phyloP scores from a whole-genome alignment of 2,888 invertebrate species.

The Podabrus alpinus region DNA sequence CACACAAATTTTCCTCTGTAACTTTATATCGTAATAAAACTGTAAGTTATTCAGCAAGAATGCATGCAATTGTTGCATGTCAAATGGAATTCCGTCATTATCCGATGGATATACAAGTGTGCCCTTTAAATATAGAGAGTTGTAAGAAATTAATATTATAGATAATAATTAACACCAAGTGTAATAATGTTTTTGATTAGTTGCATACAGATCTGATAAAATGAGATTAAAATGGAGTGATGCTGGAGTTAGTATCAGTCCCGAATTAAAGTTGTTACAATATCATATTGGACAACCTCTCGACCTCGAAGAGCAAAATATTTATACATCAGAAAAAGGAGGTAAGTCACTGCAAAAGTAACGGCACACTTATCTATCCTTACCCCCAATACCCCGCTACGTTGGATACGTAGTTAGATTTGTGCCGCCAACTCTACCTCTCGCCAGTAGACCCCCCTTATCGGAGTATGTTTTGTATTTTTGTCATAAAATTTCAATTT shows the following conservation, averaged over 20 bases:
- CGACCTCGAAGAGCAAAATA: constrained; percentile 71
- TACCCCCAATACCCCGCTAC: no score
- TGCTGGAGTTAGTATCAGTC: constrained; percentile 76
- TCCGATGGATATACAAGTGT: constrained; percentile 85
- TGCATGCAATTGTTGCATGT: constrained; percentile 85
- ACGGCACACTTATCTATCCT: background rate
- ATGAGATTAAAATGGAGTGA: constrained; percentile 76
- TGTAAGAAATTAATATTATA: constrained; percentile 66
- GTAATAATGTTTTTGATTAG: constrained; percentile 54
- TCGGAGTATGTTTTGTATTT: no score
- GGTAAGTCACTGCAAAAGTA: constrained; percentile 61
- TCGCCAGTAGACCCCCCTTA: no score
- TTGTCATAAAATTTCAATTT: no score
- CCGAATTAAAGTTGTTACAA: constrained; percentile 77
- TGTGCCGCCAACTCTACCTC: no score
- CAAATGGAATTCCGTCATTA: constrained; percentile 87
- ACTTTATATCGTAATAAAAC: constrained; percentile 81
- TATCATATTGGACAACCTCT: constrained; percentile 77
- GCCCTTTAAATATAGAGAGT: constrained; percentile 82
- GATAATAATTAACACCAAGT: background rate
- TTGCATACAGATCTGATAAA: constrained; percentile 79
- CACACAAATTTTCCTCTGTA: constrained; percentile 80
- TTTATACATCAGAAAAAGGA: constrained; percentile 77
- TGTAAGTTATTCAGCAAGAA: constrained; percentile 76
- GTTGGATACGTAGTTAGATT: no score